Base-by-base conservation (phyloP, 2,888 invertebrate genomes). In the Formica aserva region DNA sequence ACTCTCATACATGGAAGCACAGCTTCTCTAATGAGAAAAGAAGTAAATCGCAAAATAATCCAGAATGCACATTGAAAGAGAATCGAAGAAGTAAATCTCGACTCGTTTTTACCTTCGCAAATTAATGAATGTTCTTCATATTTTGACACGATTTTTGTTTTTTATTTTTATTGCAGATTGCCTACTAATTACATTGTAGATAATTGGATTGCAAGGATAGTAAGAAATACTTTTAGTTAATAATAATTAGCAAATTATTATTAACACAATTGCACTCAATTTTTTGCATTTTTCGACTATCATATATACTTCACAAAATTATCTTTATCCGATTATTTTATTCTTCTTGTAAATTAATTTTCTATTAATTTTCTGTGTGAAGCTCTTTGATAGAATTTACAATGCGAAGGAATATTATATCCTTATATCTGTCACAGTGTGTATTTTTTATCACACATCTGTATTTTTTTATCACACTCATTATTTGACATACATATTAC, bases 221-320 rank as follows among this genome's bases (percentile, higher is more conserved):
- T 55, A 29, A 15, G 13, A 62, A 22, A 52, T 55, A 65, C 0
- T 45, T 75, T n/a, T 71, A 72, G 26, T 52, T 60, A 72, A 57
- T 72, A 72, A 72, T 57, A 75, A 63, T 75, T 45, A 9, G 65
- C 65, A 22, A 75, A 74, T 85, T 76, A 78, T 72, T 71, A 83
- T 78, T 78, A 85, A 78, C 57, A 66, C 66, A 66, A 86, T 88
- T 88, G 88, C 88, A 87, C 88, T 81, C 87, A 80, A 55, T 85
- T 57, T 71, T 4, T 71, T 45, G 32, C 18, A 38, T 80, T 80
- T 82, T 84, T 48, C 52, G 66, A 74, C 66, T 84, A 86, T 82
- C 82, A 52, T 84, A 77, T 83, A 74, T 75, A 38, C 45, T 29
- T 65, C 9, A 32, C 38, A 38, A 57, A 45, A 67, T 52, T 66